These are phyloP conservation scores for Oxystoma pomonae DNA, from an alignment of 2,888 invertebrate species.

Conservation along the genomic window DNA sequence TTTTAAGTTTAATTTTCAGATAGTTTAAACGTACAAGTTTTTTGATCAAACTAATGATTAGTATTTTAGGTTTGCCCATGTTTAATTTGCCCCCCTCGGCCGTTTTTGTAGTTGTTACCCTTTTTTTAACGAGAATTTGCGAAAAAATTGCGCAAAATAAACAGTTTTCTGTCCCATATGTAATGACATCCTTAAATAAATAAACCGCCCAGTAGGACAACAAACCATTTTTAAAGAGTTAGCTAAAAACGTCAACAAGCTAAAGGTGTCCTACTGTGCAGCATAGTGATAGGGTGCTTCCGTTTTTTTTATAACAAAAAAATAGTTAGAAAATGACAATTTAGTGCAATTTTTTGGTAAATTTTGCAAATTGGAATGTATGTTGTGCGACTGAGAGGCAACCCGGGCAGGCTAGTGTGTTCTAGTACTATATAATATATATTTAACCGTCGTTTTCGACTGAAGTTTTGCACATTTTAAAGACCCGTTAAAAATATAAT, in stretches of 20 bases:
- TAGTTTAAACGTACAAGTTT: too few species aligned
- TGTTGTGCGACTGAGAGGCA: constrained; percentile 49
- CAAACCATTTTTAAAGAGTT: too few species aligned
- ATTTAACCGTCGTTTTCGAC: background rate
- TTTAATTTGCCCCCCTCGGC: constrained; percentile 44
- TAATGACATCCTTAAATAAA: too few species aligned
- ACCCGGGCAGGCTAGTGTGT: constrained; percentile 49
- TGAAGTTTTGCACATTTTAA: background rate
- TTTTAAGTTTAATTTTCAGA: too few species aligned
- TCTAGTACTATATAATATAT: background rate
- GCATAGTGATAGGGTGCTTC: too few species aligned
- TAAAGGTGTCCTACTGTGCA: too few species aligned
- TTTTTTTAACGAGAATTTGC: constrained; percentile 16
- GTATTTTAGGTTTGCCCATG: constrained; percentile 28
- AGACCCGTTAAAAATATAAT: too few species aligned
- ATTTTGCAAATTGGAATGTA: constrained; percentile 34
- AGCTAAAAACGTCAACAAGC: too few species aligned
- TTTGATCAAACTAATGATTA: constrained; percentile 40
- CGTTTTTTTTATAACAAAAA: too few species aligned
- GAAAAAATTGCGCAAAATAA: background rate
- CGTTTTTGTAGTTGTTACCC: constrained; percentile 43
- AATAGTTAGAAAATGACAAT: too few species aligned
- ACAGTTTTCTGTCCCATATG: too few species aligned
- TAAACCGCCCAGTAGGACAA: too few species aligned
- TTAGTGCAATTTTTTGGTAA: constrained; percentile 13